A percentile compares a stretch with the other conserved stretches of the same genome.
These are phyloP conservation scores for Oligia fasciuncula DNA, from an alignment of 2,888 invertebrate genomes.

Conservation along the genomic window DNA sequence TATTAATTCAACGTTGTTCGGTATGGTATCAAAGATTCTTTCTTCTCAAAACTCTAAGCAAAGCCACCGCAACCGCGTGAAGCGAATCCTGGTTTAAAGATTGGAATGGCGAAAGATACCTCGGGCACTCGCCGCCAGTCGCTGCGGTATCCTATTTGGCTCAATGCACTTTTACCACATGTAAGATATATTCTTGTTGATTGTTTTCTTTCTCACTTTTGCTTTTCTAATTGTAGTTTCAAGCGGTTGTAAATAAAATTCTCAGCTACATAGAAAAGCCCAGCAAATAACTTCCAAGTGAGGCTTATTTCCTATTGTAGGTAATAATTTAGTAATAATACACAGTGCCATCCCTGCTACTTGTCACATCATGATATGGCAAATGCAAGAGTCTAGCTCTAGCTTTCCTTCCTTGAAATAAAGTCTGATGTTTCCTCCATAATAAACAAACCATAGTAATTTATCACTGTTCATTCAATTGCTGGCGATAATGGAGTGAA, in stretches of 20 bases:
- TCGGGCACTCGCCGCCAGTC: conserved; percentile 25
- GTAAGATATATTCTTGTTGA: conserved; percentile 10
- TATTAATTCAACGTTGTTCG: conserved; percentile 43
- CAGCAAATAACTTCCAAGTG: background rate
- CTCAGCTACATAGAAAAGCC: background rate
- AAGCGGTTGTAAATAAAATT: background rate
- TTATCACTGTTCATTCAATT: conserved; percentile 48
- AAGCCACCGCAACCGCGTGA: conserved; percentile 35
- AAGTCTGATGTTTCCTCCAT: conserved; percentile 6
- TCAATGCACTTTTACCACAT: conserved; percentile 42
- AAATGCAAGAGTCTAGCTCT: background rate
- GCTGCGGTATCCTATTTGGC: conserved; percentile 37
- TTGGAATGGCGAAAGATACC: conserved; percentile 53
- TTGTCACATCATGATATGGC: background rate
- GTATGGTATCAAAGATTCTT: conserved; percentile 31
- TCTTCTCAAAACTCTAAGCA: conserved; percentile 36
- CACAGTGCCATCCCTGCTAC: background rate
- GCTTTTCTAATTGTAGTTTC: conserved; percentile 15
- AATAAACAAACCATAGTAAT: conserved; percentile 36
- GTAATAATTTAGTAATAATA: background rate
- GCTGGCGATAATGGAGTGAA: conserved; percentile 40
- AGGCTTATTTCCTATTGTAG: background rate
- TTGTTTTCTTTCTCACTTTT: conserved; percentile 24
- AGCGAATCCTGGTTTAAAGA: conserved; percentile 48
- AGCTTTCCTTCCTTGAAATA: background rate